Evolutionary conservation across 2,888 invertebrate genomes (phyloP), one percentile per base, ranked within the genome.

Genomic region (Acanthosepion lycidas): DNA sequence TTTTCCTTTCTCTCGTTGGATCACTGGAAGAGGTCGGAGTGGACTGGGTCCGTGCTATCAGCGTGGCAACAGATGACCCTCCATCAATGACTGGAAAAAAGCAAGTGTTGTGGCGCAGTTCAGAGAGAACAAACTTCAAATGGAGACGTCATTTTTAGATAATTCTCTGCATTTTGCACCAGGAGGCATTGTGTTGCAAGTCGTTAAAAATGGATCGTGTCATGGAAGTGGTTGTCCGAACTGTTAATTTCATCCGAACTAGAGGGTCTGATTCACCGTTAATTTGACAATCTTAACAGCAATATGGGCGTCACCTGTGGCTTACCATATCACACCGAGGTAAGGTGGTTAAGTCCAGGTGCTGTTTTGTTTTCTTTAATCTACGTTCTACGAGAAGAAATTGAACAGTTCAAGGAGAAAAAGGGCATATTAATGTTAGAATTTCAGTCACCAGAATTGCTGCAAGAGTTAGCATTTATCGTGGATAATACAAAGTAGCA

Each of bases 1-100:
- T 92, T 92, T 92, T 92, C 92, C 51, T 48, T 33, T 8, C 15
- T 91, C n/a, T 91, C n/a, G 33, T 91, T n/a, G 91, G 91, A 91
- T 12, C 20, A 9, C 91, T 91, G 91, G 49, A 92, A 28, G n/a
- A 9, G 49, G 8, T 92, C 42, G 42, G 42, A 42, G 42, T 42
- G 42, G 42, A 42, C 42, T 42, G 42, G 42, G 42, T 42, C 42
- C 42, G 48, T 48, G 33, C 92, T 12, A 23, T 49, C 42, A 92
- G 92, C 49, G 3, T 92, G 92, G 48, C 92, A 1, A 92, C 92
- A 92, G 92, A 92, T n/a, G 48, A 15, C 26, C 9, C 92, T 15
- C 92, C 92, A 42, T 92, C 92, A 12, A 49, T n/a, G 92, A 49
- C 42, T 3, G 42, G 42, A 42, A 42, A 26, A 42, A 49, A 26